Base-by-base conservation (phyloP, 1,140 invertebrate genomes). In the Drosophila arawakana region DNA sequence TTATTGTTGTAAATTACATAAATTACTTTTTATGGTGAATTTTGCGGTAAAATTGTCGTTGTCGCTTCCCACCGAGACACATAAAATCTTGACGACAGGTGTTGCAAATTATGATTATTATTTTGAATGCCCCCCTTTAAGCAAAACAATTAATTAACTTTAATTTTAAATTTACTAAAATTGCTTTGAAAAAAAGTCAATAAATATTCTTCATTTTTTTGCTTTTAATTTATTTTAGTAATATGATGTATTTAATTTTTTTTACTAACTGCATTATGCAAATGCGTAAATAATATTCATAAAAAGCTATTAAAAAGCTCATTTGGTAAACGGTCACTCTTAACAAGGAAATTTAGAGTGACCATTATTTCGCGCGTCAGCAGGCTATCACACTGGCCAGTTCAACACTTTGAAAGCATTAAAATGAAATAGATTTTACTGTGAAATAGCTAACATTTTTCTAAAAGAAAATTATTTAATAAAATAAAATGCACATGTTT, bases 51-150 rank as follows among this genome's bases (percentile, higher is more conserved):
- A 70, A 52, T 70, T 65, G 34, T 66, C 60, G 43, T 50, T 52
- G 41, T 35, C 35, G 44, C 39, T 68, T 21, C 55, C 50, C 71
- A 65, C 65, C 47, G 63, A 52, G 55, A 9, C 35, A 34, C 74
- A 81, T 76, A 73, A 88, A 81, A 86, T 73, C 61, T 74, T 78
- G 83, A 74, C 61, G 83, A 80, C 83, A 86, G 83, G 76, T 86
- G 83, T 74, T 57, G 60, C 80, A 88, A 86, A 86, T 86, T 77
- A 82, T 76, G 80, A 86, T 88, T 88, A 86, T 86, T 82, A 88
- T 86, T 77, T 86, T 82, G 80, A 86, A 88, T 83, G 72, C 66
- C 78, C 3, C 11, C 30, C 6, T 8, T 18, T 18, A 13, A 4
- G 18, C 2, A 49, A 13, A 15, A n/a, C 39, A n/a, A 39, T 47